Evolutionary conservation across 2,797 vertebrate genomes (phyloP).

Genomic region (Liparis tanakae): DNA sequence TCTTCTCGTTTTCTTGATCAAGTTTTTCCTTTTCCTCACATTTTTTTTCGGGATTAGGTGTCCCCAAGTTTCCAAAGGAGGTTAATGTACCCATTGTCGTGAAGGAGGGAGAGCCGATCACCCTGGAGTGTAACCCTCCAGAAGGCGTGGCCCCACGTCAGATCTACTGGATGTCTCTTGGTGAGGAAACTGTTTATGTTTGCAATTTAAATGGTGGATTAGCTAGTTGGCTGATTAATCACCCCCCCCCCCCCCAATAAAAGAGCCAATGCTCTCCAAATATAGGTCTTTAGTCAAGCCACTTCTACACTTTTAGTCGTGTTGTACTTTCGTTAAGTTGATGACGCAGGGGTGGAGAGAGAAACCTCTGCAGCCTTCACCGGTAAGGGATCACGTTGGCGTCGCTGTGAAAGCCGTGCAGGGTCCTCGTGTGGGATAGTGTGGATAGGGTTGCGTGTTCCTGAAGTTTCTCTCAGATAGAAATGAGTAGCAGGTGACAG

Average conservation of each 20-base stretch:
- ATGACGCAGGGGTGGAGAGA: not conserved
- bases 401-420: not conserved
- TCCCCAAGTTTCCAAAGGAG: slow-evolving; percentile 94
- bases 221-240: not conserved
- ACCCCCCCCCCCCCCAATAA: not conserved
- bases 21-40: slow-evolving; percentile 6
- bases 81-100: slow-evolving; percentile 83
- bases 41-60: slow-evolving; percentile 69
- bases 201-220: not conserved
- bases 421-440: not conserved
- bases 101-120: slow-evolving; percentile 87
- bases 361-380: not conserved
- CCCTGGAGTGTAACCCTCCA: slow-evolving; percentile 91
- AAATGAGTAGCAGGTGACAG: slow-evolving; percentile 6
- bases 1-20: not conserved
- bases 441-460: too few relatives aligned
- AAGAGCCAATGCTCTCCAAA: not conserved
- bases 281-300: not conserved
- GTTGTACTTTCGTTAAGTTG: not conserved
- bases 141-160: slow-evolving; percentile 86
- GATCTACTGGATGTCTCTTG: slow-evolving; percentile 96
- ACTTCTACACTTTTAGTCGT: not conserved
- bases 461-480: slow-evolving; percentile 7
- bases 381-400: not conserved
- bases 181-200: slow-evolving; percentile 76